phyloP scores from a whole-genome alignment of 2,113 vertebrate species.

The Chionomys nivalis region DNA sequence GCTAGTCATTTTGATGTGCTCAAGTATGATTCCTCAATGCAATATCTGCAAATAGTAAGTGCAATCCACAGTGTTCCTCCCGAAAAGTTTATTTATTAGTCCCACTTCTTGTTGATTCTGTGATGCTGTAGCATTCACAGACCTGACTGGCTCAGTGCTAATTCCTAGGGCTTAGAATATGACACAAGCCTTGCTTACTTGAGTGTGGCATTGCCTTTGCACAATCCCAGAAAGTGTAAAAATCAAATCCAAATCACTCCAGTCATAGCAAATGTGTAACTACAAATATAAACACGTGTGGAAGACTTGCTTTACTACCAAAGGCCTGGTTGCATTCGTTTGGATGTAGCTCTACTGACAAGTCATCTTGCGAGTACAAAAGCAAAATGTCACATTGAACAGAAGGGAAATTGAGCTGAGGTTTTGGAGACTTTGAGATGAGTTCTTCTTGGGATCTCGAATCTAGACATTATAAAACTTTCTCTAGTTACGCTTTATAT shows the following conservation, averaged over 20 bases:
- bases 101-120: neutral
- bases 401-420: neutral
- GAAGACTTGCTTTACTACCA: neutral
- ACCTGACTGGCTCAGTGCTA: neutral
- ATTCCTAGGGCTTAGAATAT: neutral
- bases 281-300: neutral
- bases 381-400: neutral
- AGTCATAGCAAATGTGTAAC: neutral
- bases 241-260: neutral
- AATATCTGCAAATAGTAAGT: neutral
- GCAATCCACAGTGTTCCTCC: neutral
- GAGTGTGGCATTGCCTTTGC: neutral
- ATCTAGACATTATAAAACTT: neutral
- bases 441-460: neutral
- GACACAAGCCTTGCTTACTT: neutral
- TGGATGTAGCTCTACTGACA: neutral
- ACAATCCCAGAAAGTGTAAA: neutral
- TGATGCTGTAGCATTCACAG: neutral
- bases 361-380: neutral
- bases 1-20: neutral
- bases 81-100: neutral
- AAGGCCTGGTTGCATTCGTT: neutral
- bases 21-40: neutral
- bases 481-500: neutral
- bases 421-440: neutral